Percentiles rank a stretch among this genome's conserved stretches.
phyloP scores from a whole-genome alignment of 2,113 vertebrate species.

The Zosterops lateralis region DNA sequence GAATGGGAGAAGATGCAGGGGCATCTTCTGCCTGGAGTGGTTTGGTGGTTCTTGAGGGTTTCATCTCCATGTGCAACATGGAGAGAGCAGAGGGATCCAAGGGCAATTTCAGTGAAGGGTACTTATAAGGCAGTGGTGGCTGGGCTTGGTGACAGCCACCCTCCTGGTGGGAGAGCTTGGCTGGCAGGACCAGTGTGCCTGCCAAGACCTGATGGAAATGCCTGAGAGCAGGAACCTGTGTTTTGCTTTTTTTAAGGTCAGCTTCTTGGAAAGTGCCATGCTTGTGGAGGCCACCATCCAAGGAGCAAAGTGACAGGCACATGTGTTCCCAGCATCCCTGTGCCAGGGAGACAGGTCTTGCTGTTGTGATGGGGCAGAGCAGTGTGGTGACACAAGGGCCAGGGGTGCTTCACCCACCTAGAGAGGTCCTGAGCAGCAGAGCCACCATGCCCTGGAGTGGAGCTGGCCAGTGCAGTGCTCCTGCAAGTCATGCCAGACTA shows the following conservation, averaged over 20 bases:
- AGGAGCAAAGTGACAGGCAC: constrained; percentile 3
- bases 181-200: not conserved
- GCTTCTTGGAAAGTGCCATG: not conserved
- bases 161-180: not conserved
- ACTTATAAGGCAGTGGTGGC: not conserved
- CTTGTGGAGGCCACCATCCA: not conserved
- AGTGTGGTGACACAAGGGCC: not conserved
- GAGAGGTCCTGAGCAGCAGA: not conserved
- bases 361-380: not conserved
- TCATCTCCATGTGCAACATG: not conserved
- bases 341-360: rapidly evolving
- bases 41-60: not conserved
- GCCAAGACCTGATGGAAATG: not conserved
- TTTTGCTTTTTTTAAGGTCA: constrained; percentile 29
- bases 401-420: rapidly evolving
- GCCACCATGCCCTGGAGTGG: not conserved
- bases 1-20: not conserved
- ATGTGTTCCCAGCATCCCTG: not conserved
- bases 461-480: not conserved
- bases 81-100: not conserved
- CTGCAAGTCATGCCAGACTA: not conserved
- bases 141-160: not conserved
- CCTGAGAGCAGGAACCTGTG: not conserved
- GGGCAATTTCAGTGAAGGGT: not conserved
- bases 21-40: not conserved